A percentile compares a stretch with the other conserved stretches of the same genome.
Evolutionary conservation across 2,797 vertebrate genomes (phyloP).

Genomic region (Emys orbicularis): DNA sequence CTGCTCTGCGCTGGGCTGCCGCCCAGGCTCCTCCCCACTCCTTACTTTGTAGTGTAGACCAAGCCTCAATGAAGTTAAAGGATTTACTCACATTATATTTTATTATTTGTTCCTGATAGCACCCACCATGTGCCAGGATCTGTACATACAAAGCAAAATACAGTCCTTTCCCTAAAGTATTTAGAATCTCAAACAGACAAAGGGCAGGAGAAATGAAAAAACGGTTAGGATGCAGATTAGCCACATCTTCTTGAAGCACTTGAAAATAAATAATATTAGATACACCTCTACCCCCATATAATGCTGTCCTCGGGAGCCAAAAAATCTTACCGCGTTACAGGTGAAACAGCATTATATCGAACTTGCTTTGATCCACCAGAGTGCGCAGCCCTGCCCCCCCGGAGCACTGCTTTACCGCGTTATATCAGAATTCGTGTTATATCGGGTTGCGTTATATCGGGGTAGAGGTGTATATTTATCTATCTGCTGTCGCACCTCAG

Average conservation of each 20-base stretch:
- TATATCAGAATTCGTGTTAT: too few species aligned
- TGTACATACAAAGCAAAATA: neutral
- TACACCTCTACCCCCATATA: neutral
- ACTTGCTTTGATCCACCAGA: too few species aligned
- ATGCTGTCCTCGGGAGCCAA: too few species aligned
- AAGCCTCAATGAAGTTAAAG: neutral
- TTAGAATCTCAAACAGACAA: conserved; percentile 29
- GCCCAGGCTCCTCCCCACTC: too few species aligned
- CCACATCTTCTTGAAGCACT: neutral
- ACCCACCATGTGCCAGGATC: neutral
- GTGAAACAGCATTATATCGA: too few species aligned
- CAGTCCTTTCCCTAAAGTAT: conserved; percentile 18
- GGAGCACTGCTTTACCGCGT: too few species aligned
- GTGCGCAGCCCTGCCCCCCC: too few species aligned
- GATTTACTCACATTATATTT: neutral
- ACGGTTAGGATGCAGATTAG: conserved; percentile 31
- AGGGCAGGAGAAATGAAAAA: conserved; percentile 53
- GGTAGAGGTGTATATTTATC: conserved; percentile 31
- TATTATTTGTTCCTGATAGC: conserved; percentile 8
- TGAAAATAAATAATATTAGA: conserved; percentile 50
- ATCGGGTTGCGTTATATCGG: too few species aligned
- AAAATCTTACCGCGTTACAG: too few species aligned
- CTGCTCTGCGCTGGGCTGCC: too few species aligned
- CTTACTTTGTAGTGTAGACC: too few species aligned
- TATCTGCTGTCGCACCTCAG: conserved; percentile 15